Percentiles rank a stretch among this genome's conserved stretches.
phyloP scores from a whole-genome alignment of 53 echinoderm and acorn worm genomes.

The Stichopus horrens region DNA sequence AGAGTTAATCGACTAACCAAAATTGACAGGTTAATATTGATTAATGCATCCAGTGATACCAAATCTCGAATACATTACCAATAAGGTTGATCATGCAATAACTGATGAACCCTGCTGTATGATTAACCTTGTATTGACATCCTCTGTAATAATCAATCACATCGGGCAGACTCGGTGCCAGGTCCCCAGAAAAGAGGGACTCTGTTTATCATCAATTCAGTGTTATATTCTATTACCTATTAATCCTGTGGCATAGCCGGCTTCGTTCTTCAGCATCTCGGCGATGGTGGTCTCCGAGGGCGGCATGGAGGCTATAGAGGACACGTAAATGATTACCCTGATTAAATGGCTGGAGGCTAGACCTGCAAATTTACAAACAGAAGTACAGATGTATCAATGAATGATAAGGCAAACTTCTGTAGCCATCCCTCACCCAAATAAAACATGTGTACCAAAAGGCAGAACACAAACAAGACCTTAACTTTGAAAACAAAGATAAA shows the following conservation, averaged over 20 bases:
- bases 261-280: slow-evolving; percentile 32
- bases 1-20: no score
- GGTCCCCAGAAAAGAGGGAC: no score
- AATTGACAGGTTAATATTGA: no score
- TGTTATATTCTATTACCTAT: neutral
- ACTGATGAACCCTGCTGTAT: no score
- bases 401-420: neutral
- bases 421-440: neutral
- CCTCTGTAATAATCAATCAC: no score
- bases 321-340: slow-evolving; percentile 39
- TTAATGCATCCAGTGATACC: no score
- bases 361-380: neutral
- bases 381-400: neutral
- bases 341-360: slow-evolving; percentile 33
- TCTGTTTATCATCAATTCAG: no score
- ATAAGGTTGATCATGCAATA: no score
- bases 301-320: slow-evolving; percentile 19
- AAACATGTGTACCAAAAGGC: neutral
- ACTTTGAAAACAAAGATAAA: neutral
- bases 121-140: no score
- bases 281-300: slow-evolving; percentile 32
- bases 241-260: slow-evolving; percentile 32
- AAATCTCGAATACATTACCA: no score
- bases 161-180: no score
- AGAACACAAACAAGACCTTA: neutral